A percentile compares a stretch with the other conserved stretches of the same genome.
These are phyloP conservation scores for Junonia oenone DNA, from an alignment of 2,888 invertebrate genomes.

Conservation along the genomic window DNA sequence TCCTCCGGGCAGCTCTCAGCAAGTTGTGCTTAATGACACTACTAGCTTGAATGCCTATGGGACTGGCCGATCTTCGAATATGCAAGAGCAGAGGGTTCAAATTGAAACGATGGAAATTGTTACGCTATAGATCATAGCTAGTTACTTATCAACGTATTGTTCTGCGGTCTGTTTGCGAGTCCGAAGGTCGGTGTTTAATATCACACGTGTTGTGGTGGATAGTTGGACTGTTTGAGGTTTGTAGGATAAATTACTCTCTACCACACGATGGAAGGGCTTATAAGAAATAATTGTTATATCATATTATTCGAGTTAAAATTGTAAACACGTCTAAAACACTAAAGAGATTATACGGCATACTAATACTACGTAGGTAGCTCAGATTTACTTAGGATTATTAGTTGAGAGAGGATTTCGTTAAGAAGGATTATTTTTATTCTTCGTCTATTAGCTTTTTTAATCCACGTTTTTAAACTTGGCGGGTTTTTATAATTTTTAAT, in stretches of 20 bases:
- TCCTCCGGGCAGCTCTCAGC: slow-evolving; percentile 14
- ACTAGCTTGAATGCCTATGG: slow-evolving; percentile 21
- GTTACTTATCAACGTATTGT: slow-evolving; percentile 9
- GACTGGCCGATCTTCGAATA: slow-evolving; percentile 14
- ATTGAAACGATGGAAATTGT: slow-evolving; percentile 10
- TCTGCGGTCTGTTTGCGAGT: slow-evolving; percentile 14
- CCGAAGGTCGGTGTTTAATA: slow-evolving; percentile 19
- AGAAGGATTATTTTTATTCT: not conserved
- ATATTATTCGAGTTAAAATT: no score
- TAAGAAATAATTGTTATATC: no score
- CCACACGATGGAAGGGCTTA: not conserved
- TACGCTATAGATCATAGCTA: slow-evolving; percentile 4
- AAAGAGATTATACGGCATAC: no score
- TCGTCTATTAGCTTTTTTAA: not conserved
- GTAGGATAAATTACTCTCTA: not conserved
- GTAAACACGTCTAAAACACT: no score
- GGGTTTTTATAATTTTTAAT: not conserved
- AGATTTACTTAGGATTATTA: no score
- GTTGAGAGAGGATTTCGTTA: no score
- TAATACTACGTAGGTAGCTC: no score
- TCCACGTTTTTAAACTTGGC: not conserved
- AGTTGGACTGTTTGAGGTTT: slow-evolving; percentile 12
- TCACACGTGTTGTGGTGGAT: slow-evolving; percentile 20
- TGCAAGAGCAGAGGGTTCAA: slow-evolving; percentile 4
- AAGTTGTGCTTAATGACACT: slow-evolving; percentile 24